Conservation (phyloP, 2,113 vertebrate species). For the Peromyscus leucopus region DNA sequence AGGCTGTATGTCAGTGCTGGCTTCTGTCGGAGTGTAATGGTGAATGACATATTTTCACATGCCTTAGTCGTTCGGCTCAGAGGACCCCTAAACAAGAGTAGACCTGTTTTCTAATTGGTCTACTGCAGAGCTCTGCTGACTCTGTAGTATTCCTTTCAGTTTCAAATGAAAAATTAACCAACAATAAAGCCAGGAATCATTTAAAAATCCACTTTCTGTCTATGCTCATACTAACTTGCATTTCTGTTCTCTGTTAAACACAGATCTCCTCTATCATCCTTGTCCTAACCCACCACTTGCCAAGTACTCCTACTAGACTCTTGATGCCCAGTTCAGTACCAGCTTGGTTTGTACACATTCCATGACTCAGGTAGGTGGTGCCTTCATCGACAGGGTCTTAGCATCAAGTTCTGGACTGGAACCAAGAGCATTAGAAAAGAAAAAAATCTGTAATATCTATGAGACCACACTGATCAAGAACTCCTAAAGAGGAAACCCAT, state of each 20-base stretch:
- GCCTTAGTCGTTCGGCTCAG: neutral
- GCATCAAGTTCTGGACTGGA: neutral
- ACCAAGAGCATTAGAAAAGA: neutral
- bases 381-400: neutral
- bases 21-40: neutral
- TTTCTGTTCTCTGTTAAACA: neutral
- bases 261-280: neutral
- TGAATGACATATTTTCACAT: conserved; percentile 18
- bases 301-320: neutral
- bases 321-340: neutral
- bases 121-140: neutral
- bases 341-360: neutral
- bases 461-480: neutral
- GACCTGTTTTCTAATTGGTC: neutral
- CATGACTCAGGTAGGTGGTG: neutral
- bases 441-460: no score
- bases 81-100: neutral
- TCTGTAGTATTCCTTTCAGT: neutral
- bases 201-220: neutral
- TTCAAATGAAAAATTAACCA: neutral
- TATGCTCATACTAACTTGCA: neutral
- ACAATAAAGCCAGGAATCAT: neutral
- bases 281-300: neutral
- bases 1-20: neutral
- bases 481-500: neutral